Base-by-base conservation (phyloP, 2,888 invertebrate species). In the Tortrix viridana region DNA sequence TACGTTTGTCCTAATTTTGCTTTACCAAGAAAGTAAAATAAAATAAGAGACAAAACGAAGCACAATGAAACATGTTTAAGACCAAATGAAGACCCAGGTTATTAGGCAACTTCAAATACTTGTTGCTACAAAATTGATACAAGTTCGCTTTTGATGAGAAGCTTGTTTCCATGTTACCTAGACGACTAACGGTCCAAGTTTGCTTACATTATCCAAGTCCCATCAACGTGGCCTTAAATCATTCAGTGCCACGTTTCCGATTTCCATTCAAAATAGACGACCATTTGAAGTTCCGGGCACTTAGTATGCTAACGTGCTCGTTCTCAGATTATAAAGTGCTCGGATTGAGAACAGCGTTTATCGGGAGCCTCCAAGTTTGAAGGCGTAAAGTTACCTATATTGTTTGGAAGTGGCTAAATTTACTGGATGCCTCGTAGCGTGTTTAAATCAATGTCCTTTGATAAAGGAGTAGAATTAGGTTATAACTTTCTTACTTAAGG, bases 311-410 rank as follows among this genome's bases (percentile, higher is more conserved):
- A 46, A 46, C 46, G 20, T 32, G 46, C 32, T 55, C 52, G 19
- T 38, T 43, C 32, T 14, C 14, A 32, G 44, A 55, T 53, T 53
- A 53, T 44, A 18, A 55, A 55, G 46, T 32, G 19, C 19, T 32
- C 7, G 44, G 16, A 53, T 22, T 38, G 1, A 23, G 20, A 22
- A 5, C 23, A 49, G 50, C 22, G 38, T 56, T 47, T 56, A 56
- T 56, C 56, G 19, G 46, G 7, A 38, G 32, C 14, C 9, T 6
- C 52, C 7, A 38, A 60, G 46, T 53, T 60, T 48, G 12, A 7
- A 41, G 23, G 22, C 38, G 38, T 38, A 46, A 60, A 53, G 60
- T 60, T 53, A n/a, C n/a, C n/a, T n/a, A 47, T 46, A 60, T 60
- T 60, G 46, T 60, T 60, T 18, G 46, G 60, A 46, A 53, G 50